Evolutionary conservation across 2,113 vertebrate species (phyloP).

Genomic region (Uria lomvia): DNA sequence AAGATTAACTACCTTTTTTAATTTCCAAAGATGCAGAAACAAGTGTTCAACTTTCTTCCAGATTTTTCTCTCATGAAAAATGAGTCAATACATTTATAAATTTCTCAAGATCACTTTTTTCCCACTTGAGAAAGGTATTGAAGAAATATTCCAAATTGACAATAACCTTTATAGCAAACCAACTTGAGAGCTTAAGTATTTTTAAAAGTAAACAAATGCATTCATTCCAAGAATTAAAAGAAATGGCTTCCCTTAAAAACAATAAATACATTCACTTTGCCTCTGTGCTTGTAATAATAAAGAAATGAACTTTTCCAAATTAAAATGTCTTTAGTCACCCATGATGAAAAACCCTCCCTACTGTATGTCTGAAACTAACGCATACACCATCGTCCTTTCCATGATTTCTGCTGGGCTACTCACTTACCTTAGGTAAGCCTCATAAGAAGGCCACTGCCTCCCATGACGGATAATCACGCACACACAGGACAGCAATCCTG

Average conservation of each 20-base stretch:
- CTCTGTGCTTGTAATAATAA: not conserved
- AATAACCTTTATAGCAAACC: not conserved
- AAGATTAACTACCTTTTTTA: not conserved
- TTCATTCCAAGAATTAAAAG: not conserved
- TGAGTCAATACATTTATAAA: not conserved
- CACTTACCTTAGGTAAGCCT: conserved; percentile 34
- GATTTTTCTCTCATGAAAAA: not conserved
- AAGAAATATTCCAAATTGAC: not conserved
- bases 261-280: not conserved
- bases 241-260: not conserved
- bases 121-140: not conserved
- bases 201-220: not conserved
- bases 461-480: not conserved
- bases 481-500: not conserved
- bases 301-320: not conserved
- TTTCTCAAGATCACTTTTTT: not conserved
- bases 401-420: not conserved
- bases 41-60: not conserved
- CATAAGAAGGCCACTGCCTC: not conserved
- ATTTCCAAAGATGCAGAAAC: not conserved
- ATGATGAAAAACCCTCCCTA: not conserved
- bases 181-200: not conserved
- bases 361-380: not conserved
- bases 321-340: not conserved
- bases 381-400: not conserved